Evolutionary conservation across 2,113 vertebrate species (phyloP), one percentile per base, ranked within the genome.

Genomic region (Morone chrysops): DNA sequence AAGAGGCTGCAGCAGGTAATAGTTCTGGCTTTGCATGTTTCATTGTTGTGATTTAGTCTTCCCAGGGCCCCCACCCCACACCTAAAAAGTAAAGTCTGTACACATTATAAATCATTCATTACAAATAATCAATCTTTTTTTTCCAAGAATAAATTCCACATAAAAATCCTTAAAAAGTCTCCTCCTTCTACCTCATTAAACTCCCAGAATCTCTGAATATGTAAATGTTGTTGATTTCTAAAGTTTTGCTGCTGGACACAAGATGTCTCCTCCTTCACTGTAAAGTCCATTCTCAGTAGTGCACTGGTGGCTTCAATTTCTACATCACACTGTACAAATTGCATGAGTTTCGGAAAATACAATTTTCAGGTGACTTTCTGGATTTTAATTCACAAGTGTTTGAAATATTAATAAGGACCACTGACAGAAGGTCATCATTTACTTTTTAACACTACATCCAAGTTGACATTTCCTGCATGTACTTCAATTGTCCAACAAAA

Each of bases 1-100:
- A 93, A 78, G 95, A 95, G 8, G 96, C 96, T 5, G 96, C 96
- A 85, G 95, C 97, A 92, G 97, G 97, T 97, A 94, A 92, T 8
- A 4, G 1, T 3, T 53, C n/a, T 41, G 25, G 14, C 22, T 22
- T 2, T 6, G 2, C 20, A 53, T n/a, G 11, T 14, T 54, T 1
- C 7, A 0, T 38, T 61, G 36, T 74, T 16, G 1, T 18, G 20
- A 14, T 56, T 1, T 22, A 50, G 22, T 20, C 8, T 17, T 8
- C 11, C 38, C 20, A 66, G 9, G 0, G 40, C 11, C 41, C 63
- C 20, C 62, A 65, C 38, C 17, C 9, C 38, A 63, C 0, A 4
- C 40, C 6, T 22, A 0, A 22, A 13, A 41, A 20, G 41, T 11
- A 0, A 0, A 62, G 4, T 20, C 36, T 20, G 2, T 41, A 41